Conservation (phyloP, 2,888 invertebrate genomes). For the Himalopsyche kuldschensis region DNA sequence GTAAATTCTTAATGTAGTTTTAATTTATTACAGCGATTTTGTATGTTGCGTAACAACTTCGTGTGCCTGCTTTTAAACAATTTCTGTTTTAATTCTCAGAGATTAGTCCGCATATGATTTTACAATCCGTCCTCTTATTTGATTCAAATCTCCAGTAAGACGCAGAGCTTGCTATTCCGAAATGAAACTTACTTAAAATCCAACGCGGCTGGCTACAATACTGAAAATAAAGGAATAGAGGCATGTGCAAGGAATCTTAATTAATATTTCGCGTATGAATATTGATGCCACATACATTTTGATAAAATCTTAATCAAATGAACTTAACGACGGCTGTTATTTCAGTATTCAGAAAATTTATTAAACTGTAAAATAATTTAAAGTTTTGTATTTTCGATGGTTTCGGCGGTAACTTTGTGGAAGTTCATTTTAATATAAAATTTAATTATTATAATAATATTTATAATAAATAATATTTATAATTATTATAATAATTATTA, state of each 20-base stretch:
- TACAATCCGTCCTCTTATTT: background rate
- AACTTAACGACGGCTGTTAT: too few relatives aligned
- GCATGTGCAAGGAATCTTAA: background rate
- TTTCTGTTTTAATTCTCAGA: background rate
- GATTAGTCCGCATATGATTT: background rate
- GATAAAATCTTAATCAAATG: too few relatives aligned
- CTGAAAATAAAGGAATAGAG: background rate
- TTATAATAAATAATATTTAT: too few relatives aligned
- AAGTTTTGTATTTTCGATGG: too few relatives aligned
- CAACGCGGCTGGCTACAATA: background rate
- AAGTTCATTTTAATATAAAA: too few relatives aligned
- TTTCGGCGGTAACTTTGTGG: too few relatives aligned
- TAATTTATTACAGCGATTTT: background rate
- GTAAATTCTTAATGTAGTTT: background rate
- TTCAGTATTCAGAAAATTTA: too few relatives aligned
- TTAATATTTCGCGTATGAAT: background rate
- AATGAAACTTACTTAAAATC: background rate
- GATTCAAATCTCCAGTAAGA: conserved; percentile 1
- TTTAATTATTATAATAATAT: too few relatives aligned
- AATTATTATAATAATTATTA: too few relatives aligned
- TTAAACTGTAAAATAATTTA: too few relatives aligned
- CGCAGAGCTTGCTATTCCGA: background rate
- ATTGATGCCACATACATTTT: too few relatives aligned
- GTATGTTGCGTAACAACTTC: background rate
- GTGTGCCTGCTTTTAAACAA: background rate